Evolutionary conservation across 1,140 invertebrate species (phyloP).

Genomic region (Drosophila auraria): DNA sequence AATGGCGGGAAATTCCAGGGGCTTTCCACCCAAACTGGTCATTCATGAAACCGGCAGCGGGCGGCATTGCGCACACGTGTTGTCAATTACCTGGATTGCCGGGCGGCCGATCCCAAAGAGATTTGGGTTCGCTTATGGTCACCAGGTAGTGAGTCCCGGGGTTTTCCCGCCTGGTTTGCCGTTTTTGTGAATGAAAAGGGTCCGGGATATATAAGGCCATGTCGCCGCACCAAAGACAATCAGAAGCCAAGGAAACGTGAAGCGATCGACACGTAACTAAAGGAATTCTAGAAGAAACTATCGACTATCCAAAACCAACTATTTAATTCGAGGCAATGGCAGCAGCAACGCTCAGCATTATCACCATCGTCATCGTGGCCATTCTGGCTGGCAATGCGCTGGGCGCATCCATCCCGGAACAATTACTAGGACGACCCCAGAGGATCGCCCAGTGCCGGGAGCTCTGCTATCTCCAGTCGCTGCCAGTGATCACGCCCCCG

Average conservation of each 20-base stretch:
- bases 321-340: neutral
- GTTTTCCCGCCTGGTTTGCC: conserved; percentile 28
- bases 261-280: conserved; percentile 22
- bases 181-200: conserved; percentile 53
- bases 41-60: conserved; percentile 59
- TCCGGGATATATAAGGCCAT: conserved; percentile 42
- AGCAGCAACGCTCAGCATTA: neutral
- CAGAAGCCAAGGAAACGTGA: conserved; percentile 51
- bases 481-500: conserved; percentile 13
- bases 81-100: conserved; percentile 57
- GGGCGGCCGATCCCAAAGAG: neutral
- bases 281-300: neutral
- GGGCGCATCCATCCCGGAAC: conserved; percentile 24
- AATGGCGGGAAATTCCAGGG: conserved; percentile 70
- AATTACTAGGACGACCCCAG: conserved; percentile 1
- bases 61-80: conserved; percentile 62
- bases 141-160: conserved; percentile 40
- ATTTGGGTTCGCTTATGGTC: neutral
- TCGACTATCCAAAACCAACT: neutral
- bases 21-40: conserved; percentile 57
- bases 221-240: conserved; percentile 2
- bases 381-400: conserved; percentile 29
- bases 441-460: conserved; percentile 59
- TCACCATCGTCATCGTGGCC: neutral
- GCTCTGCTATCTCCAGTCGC: conserved; percentile 57